Percentiles rank a stretch among this genome's conserved stretches.
These are phyloP conservation scores for Dipodomys ordii DNA, from an alignment of 2,113 vertebrate species.

Conservation along the genomic window DNA sequence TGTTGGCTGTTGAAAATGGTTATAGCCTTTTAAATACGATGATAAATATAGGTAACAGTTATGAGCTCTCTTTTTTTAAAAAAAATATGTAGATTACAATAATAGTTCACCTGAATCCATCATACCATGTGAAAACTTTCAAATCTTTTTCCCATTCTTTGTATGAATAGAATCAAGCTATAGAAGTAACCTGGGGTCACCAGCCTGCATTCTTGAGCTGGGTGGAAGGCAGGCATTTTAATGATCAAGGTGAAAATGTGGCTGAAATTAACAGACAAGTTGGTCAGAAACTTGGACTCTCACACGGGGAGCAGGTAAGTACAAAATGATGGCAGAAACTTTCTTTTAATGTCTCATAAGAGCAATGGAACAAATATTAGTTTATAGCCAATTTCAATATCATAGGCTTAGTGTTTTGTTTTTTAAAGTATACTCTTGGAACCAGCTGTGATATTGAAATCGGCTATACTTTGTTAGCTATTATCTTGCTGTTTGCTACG, in stretches of 20 bases:
- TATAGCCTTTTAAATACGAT: background rate
- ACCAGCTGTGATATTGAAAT: background rate
- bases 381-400: background rate
- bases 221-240: constrained; percentile 88
- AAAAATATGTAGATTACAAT: background rate
- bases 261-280: constrained; percentile 94
- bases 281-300: constrained; percentile 93
- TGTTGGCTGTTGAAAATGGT: background rate
- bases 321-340: background rate
- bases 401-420: too few relatives aligned
- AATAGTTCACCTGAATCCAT: constrained; percentile 35
- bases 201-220: constrained; percentile 93
- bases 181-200: constrained; percentile 90
- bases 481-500: background rate
- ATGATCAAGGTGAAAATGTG: constrained; percentile 83
- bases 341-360: background rate
- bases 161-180: constrained; percentile 91
- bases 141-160: background rate
- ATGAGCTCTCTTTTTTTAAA: background rate
- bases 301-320: constrained; percentile 93
- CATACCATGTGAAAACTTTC: constrained; percentile 28
- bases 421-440: background rate
- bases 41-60: background rate
- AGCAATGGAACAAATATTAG: constrained; percentile 36
- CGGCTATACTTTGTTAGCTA: background rate